Percentiles rank a stretch among this genome's conserved stretches.
These are phyloP conservation scores for Enhydra lutris DNA, from an alignment of 2,113 vertebrate genomes.

Conservation along the genomic window DNA sequence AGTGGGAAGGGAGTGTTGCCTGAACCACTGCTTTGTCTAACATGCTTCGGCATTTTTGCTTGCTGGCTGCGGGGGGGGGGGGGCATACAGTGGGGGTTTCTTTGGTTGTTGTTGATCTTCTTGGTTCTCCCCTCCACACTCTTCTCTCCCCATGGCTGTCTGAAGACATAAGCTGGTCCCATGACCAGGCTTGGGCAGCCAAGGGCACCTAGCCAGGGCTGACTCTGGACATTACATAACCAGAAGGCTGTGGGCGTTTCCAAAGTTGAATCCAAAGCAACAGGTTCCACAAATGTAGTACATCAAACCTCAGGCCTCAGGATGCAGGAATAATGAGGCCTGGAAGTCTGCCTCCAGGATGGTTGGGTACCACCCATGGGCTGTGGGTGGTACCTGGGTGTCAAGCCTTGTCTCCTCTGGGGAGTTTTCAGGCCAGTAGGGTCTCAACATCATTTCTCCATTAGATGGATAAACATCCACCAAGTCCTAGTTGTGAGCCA, in stretches of 20 bases:
- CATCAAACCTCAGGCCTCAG: conserved; percentile 38
- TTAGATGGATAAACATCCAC: neutral
- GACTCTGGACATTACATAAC: conserved; percentile 84
- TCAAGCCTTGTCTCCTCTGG: neutral
- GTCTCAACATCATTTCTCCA: neutral
- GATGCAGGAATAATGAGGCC: neutral
- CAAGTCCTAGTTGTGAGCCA: neutral
- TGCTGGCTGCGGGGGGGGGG: conserved; percentile 63
- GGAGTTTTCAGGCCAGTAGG: neutral
- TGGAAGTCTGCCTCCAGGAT: neutral
- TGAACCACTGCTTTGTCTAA: conserved; percentile 78
- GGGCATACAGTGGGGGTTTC: conserved; percentile 55
- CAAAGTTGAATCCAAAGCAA: conserved; percentile 66
- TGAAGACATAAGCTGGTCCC: conserved; percentile 82
- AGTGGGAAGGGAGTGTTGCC: conserved; percentile 67
- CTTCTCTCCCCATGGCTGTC: neutral
- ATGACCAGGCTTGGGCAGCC: conserved; percentile 81
- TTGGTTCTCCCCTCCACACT: conserved; percentile 13
- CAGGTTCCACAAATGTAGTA: conserved; percentile 69
- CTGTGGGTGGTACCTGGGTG: neutral
- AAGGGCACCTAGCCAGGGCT: conserved; percentile 79
- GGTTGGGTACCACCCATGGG: neutral
- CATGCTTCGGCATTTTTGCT: conserved; percentile 74
- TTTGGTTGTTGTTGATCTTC: conserved; percentile 9
- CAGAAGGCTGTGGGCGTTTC: conserved; percentile 68